Conservation (phyloP, 37 sponge, comb jelly and placozoan species). For the Theonella swinhoei region DNA sequence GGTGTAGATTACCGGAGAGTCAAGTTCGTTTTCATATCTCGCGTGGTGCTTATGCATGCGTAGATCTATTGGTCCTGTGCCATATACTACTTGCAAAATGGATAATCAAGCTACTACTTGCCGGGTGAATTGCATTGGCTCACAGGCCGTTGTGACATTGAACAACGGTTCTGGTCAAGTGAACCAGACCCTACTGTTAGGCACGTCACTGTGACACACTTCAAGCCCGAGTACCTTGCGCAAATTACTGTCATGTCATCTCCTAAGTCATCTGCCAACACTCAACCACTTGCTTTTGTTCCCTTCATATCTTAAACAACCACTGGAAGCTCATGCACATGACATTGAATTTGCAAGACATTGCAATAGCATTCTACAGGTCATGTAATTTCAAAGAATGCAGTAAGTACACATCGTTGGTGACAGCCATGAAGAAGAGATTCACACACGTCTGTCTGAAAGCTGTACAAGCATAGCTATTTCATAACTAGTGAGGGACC, state of each 20-base stretch:
- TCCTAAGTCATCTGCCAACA: too few species aligned
- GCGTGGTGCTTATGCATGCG: background rate
- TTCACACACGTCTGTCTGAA: constrained; percentile 44
- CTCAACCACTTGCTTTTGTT: too few species aligned
- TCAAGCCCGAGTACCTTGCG: background rate
- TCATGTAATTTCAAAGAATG: constrained; percentile 43
- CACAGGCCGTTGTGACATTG: background rate
- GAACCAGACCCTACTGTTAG: background rate
- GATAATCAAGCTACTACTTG: background rate
- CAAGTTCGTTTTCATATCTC: background rate
- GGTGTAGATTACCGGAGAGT: too few species aligned
- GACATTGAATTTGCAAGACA: constrained; percentile 27
- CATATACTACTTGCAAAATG: background rate
- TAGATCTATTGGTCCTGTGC: background rate
- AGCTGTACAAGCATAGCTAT: constrained; percentile 30
- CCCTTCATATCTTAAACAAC: too few species aligned
- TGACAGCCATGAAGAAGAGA: constrained; percentile 31
- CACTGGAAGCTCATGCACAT: constrained; percentile 45
- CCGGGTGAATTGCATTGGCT: background rate
- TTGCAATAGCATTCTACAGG: constrained; percentile 53
- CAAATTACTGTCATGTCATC: background rate
- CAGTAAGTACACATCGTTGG: constrained; percentile 17
- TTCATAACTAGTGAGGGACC: constrained; percentile 35
- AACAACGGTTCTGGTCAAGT: background rate
- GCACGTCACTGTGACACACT: background rate